Conservation (phyloP, 2,113 vertebrate species). For the Elachura formosa region DNA sequence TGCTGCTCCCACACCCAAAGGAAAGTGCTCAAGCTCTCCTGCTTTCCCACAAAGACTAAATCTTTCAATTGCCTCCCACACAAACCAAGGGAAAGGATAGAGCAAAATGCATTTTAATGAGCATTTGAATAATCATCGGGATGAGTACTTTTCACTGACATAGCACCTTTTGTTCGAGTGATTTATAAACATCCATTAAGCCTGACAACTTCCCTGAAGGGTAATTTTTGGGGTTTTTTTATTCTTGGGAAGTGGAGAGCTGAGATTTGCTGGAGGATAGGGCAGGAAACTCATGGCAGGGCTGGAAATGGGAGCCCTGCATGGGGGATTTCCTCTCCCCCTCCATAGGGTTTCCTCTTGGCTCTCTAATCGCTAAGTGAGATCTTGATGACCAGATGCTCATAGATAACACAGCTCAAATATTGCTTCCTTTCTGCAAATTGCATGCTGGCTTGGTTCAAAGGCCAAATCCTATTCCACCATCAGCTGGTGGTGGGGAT, state of each 20-base stretch:
- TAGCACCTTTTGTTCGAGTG: neutral
- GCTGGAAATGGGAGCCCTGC: slow-evolving; percentile 12
- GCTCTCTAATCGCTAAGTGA: neutral
- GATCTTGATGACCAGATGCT: slow-evolving; percentile 53
- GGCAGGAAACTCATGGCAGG: neutral
- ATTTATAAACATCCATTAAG: slow-evolving; percentile 39
- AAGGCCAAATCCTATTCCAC: slow-evolving; percentile 24
- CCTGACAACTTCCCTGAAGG: neutral
- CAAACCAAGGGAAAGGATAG: neutral
- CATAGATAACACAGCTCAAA: neutral
- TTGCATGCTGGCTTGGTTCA: slow-evolving; percentile 3
- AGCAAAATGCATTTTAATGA: slow-evolving; percentile 22
- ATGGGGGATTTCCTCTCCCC: neutral
- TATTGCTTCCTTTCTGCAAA: slow-evolving; percentile 45
- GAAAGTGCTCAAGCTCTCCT: neutral
- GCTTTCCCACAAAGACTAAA: neutral
- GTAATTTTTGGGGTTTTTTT: neutral
- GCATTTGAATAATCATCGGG: neutral
- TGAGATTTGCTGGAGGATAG: neutral
- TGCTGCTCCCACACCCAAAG: neutral
- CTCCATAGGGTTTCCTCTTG: neutral
- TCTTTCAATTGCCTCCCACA: slow-evolving; percentile 17
- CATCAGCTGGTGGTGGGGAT: neutral
- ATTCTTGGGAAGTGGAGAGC: neutral
- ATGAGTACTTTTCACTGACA: neutral